phyloP scores from a whole-genome alignment of 2,113 vertebrate genomes.

The Sphyrna mokarran region DNA sequence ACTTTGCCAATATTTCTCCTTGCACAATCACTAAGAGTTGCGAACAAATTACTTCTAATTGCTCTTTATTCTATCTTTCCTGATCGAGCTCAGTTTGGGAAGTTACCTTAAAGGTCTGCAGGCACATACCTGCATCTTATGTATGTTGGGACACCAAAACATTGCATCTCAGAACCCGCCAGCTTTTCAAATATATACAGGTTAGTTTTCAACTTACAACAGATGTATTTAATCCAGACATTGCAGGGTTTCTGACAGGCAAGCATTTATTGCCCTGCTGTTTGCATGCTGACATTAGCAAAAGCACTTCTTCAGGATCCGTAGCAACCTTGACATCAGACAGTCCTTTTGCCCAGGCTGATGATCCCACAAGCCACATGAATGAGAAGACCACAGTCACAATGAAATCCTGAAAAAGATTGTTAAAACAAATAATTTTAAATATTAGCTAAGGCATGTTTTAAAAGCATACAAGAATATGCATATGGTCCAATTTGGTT shows the following conservation, averaged over 20 bases:
- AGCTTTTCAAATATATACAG: no score
- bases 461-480: neutral
- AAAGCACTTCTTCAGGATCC: constrained; percentile 81
- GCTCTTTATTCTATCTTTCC: no score
- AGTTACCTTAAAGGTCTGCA: no score
- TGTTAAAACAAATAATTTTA: constrained; percentile 38
- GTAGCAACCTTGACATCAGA: constrained; percentile 90
- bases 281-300: constrained; percentile 88
- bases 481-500: neutral
- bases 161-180: neutral
- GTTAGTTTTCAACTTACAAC: constrained; percentile 65
- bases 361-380: constrained; percentile 94
- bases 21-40: neutral
- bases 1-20: neutral
- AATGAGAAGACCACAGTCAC: constrained; percentile 96
- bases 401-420: constrained; percentile 77
- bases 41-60: neutral
- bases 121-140: neutral
- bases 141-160: no score
- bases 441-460: neutral
- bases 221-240: constrained; percentile 94
- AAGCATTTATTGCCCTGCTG: constrained; percentile 77
- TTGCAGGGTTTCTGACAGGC: constrained; percentile 74
- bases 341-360: constrained; percentile 93
- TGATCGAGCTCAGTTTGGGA: neutral